Base-by-base conservation (phyloP, 2,797 vertebrate genomes). In the Rhabdomys pumilio region DNA sequence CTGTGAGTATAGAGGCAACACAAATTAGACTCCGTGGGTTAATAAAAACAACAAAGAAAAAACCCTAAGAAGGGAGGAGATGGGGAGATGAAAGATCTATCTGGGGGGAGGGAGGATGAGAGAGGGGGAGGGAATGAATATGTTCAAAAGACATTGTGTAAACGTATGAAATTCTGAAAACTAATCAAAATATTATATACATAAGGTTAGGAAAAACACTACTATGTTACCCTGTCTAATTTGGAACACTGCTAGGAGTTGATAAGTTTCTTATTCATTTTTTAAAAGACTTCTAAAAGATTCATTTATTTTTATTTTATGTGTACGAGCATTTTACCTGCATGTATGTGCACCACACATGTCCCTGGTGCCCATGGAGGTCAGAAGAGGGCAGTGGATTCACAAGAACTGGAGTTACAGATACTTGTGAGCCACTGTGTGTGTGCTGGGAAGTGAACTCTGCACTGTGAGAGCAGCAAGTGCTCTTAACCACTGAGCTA, bases 221-320 rank as follows among this genome's bases (percentile, higher is more conserved):
- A 87, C 50, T n/a, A 24, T 81, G 47, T 63, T 59, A 89, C 67
- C n/a, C 81, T 79, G 22, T 85, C 47, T 77, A 63, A 87, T 96
- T 89, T 89, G 50, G 92, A 94, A 90, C n/a, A 82, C 12, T 76
- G 26, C 61, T 84, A 31, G 69, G 17, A 76, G 61, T 82, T 95
- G 44, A 73, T 59, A 86, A 47, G 12, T 34, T 87, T 87, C 67
- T 88, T 12, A 29, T 57, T 87, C 41, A 29, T 86, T 92, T 19
- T 80, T 90, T 22, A 34, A 55, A 57, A 72, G 31, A 41, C 44
- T 90, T 80, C 20, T n/a, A 22, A 15, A n/a, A 53, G 31, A 67
- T 50, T 50, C 5, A 85, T 53, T 85, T n/a, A 50, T 67, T 85
- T 85, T 85, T 77, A 53, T 31, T 77, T 77, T 14, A 34, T 50